phyloP scores from a whole-genome alignment of 2,888 invertebrate genomes.

The Rhagonycha lutea region DNA sequence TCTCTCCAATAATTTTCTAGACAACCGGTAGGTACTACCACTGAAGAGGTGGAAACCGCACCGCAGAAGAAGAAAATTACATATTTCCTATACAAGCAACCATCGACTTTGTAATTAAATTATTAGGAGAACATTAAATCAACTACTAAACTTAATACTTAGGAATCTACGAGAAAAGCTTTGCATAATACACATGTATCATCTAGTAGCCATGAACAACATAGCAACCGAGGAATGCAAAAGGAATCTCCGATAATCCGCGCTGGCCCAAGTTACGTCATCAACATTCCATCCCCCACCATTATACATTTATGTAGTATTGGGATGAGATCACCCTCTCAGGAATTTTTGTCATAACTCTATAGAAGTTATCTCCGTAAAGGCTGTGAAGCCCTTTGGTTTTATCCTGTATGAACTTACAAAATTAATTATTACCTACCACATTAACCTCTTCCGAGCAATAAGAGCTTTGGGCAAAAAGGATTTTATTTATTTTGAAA shows the following conservation, averaged over 20 bases:
- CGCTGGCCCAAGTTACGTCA: constrained; percentile 49
- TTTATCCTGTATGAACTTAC: constrained; percentile 1
- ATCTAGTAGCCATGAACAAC: constrained; percentile 42
- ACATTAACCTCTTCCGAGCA: not conserved
- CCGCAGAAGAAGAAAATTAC: not conserved
- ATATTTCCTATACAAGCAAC: not conserved
- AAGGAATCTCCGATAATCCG: constrained; percentile 52
- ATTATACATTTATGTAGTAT: constrained; percentile 24
- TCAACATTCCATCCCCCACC: constrained; percentile 43
- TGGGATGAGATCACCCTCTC: constrained; percentile 22
- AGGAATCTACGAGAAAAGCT: constrained; percentile 36
- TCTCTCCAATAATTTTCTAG: not conserved
- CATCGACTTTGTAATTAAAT: constrained; percentile 9
- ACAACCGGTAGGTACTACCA: not conserved
- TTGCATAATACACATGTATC: constrained; percentile 49
- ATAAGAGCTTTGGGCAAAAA: not conserved
- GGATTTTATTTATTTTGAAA: not conserved
- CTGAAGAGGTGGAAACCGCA: not conserved
- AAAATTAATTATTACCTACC: not conserved
- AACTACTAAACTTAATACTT: constrained; percentile 24
- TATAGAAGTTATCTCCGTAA: constrained; percentile 23
- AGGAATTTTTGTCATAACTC: constrained; percentile 32
- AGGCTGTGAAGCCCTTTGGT: constrained; percentile 12
- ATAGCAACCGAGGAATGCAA: constrained; percentile 43
- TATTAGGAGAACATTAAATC: constrained; percentile 21